phyloP scores from a whole-genome alignment of 2,113 vertebrate genomes.

The Puffinus mauretanicus region DNA sequence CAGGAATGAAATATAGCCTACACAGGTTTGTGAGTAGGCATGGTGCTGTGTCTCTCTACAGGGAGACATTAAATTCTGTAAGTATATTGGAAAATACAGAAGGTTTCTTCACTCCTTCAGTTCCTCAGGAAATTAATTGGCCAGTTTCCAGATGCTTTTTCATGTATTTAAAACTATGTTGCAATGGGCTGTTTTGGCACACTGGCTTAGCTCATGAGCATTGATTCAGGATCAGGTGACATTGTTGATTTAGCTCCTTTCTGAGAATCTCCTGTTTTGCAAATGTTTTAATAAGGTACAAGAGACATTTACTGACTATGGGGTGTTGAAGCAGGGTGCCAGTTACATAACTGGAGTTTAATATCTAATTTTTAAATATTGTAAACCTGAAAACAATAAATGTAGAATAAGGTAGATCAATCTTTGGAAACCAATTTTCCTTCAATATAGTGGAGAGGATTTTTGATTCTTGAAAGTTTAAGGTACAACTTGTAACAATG shows the following conservation, averaged over 20 bases:
- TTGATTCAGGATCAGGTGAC: background rate
- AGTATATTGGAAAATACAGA: background rate
- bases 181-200: background rate
- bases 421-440: background rate
- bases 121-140: slow-evolving; percentile 37
- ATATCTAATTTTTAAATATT: background rate
- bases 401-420: background rate
- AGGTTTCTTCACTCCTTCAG: slow-evolving; percentile 2
- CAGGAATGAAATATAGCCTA: background rate
- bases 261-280: background rate
- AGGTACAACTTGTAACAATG: background rate
- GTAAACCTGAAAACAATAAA: background rate
- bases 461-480: background rate
- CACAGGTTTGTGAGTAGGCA: background rate
- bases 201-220: background rate
- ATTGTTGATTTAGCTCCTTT: slow-evolving; percentile 4
- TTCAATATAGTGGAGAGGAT: background rate
- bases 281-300: background rate
- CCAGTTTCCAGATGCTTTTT: slow-evolving; percentile 20
- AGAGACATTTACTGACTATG: background rate
- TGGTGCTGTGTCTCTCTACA: background rate
- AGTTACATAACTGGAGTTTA: background rate
- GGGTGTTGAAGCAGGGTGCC: background rate
- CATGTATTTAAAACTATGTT: background rate
- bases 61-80: background rate